Evolutionary conservation across 1,140 invertebrate species (phyloP).

Genomic region (Aphaenogaster rudis): DNA sequence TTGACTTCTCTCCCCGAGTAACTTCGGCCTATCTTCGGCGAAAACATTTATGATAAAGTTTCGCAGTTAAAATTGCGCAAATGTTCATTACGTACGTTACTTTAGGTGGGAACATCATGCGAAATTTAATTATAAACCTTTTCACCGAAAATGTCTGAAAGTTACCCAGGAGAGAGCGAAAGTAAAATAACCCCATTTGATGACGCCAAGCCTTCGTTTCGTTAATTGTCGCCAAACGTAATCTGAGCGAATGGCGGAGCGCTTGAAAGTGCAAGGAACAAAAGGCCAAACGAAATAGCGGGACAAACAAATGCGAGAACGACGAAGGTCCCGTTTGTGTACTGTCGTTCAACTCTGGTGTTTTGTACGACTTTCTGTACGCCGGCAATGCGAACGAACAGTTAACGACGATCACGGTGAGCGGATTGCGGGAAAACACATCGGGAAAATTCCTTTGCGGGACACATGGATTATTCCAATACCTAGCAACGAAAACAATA

Average conservation of each 20-base stretch:
- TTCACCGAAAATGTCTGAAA: neutral
- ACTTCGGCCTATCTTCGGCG: constrained; percentile 24
- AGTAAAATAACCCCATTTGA: constrained; percentile 22
- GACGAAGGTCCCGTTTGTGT: constrained; percentile 71
- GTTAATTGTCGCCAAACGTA: constrained; percentile 48
- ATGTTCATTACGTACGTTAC: constrained; percentile 1
- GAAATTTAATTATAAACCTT: constrained; percentile 48
- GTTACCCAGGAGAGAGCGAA: neutral
- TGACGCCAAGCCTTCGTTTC: neutral
- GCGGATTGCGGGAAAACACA: constrained; percentile 44
- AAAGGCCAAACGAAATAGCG: constrained; percentile 4
- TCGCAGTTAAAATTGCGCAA: constrained; percentile 2
- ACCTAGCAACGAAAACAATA: constrained; percentile 43
- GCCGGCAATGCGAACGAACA: constrained; percentile 29
- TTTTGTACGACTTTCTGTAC: constrained; percentile 47
- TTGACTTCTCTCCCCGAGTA: neutral
- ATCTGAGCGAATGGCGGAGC: constrained; percentile 24
- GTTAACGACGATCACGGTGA: constrained; percentile 47
- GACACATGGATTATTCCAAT: constrained; percentile 52
- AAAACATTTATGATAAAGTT: constrained; percentile 33
- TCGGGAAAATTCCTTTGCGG: constrained; percentile 18
- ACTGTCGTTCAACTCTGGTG: constrained; percentile 60
- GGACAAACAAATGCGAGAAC: constrained; percentile 57
- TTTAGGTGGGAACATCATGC: neutral
- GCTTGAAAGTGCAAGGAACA: constrained; percentile 30